Conservation (phyloP, 30 jellyfish, hydroid and myxozoan species). For the Hydractinia echinata region DNA sequence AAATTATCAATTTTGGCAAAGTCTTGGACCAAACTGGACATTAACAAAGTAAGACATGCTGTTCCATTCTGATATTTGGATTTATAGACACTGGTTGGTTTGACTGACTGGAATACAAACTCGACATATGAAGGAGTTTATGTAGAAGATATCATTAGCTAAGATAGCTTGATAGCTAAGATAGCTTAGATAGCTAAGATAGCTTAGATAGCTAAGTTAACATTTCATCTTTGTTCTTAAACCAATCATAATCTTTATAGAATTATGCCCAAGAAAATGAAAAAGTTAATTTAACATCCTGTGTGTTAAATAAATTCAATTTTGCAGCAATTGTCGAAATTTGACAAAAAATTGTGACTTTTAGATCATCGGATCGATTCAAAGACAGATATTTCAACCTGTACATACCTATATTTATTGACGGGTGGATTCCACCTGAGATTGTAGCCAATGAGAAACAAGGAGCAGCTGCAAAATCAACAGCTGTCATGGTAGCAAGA, state of each 20-base stretch:
- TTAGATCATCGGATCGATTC: slow-evolving; percentile 70
- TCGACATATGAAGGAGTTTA: neutral
- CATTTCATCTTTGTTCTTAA: neutral
- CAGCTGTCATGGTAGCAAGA: slow-evolving; percentile 55
- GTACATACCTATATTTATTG: slow-evolving; percentile 74
- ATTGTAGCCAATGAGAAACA: slow-evolving; percentile 54
- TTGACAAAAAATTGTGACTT: neutral
- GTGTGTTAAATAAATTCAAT: neutral
- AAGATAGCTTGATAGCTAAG: no score
- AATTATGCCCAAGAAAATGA: no score
- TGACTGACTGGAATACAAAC: neutral
- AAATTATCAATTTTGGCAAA: slow-evolving; percentile 78
- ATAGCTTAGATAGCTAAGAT: no score
- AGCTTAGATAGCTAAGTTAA: neutral
- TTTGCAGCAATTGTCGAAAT: neutral
- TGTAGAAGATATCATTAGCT: neutral
- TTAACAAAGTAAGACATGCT: slow-evolving; percentile 58
- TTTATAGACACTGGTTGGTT: no score
- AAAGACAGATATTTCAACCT: slow-evolving; percentile 36
- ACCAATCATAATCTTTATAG: no score
- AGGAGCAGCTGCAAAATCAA: slow-evolving; percentile 80
- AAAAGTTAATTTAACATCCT: neutral
- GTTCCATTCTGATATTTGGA: no score
- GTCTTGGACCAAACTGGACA: slow-evolving; percentile 86
- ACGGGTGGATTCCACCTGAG: slow-evolving; percentile 99